Percentiles rank a stretch among this genome's conserved stretches.
Evolutionary conservation across 2,113 vertebrate species (phyloP).

Genomic region (Rynchops niger): DNA sequence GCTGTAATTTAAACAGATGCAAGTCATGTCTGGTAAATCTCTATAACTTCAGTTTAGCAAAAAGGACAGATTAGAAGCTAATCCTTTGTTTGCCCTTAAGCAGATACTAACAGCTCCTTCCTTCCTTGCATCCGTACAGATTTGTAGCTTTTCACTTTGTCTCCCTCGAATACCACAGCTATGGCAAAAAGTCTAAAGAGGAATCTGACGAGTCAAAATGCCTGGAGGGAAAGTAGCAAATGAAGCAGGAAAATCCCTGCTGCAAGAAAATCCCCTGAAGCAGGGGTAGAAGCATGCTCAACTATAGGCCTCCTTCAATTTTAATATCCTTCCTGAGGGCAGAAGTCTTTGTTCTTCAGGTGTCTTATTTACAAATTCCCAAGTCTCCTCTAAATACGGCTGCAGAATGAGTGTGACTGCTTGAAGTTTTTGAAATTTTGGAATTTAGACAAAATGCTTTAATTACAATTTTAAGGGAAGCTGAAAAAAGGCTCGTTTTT

Average conservation of each 20-base stretch:
- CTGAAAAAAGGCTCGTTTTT: fast-evolving
- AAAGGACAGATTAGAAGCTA: constrained; percentile 36
- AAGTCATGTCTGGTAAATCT: constrained; percentile 19
- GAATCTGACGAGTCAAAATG: neutral
- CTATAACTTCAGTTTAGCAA: constrained; percentile 19
- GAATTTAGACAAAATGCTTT: neutral
- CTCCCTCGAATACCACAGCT: constrained; percentile 6
- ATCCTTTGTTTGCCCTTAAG: constrained; percentile 26
- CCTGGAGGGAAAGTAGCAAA: constrained; percentile 2
- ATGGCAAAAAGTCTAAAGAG: neutral
- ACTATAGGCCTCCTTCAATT: neutral
- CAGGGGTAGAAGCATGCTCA: neutral
- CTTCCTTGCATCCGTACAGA: fast-evolving
- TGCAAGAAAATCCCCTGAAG: constrained; percentile 45
- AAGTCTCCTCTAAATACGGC: neutral
- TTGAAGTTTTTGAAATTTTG: neutral
- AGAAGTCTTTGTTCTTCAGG: constrained; percentile 17
- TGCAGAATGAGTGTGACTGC: neutral
- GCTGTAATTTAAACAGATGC: constrained; percentile 10
- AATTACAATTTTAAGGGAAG: neutral
- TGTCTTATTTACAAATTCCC: neutral
- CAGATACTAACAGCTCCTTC: neutral
- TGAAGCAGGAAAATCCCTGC: constrained; percentile 20
- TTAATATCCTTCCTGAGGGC: constrained; percentile 23
- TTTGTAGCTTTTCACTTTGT: neutral